Conservation (phyloP, 1,140 invertebrate species). For the Dendroctonus ponderosae region DNA sequence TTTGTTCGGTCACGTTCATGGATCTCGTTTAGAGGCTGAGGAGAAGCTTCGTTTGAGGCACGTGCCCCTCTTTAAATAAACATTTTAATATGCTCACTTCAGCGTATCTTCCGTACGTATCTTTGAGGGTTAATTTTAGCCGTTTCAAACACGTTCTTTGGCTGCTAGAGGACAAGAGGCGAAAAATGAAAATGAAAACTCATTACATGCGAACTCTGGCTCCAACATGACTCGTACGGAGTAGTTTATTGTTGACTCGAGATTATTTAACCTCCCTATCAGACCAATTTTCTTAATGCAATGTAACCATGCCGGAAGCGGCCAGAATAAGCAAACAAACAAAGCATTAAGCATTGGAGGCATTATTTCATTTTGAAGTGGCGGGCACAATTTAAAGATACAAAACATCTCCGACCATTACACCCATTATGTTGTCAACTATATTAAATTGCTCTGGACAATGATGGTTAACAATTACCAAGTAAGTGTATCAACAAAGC, state of each 20-base stretch:
- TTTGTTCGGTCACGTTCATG: slow-evolving; percentile 37
- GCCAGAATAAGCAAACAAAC: slow-evolving; percentile 14
- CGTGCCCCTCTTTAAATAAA: slow-evolving; percentile 36
- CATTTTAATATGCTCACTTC: slow-evolving; percentile 35
- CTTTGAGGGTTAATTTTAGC: slow-evolving; percentile 21
- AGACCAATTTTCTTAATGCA: not conserved
- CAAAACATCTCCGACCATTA: slow-evolving; percentile 24
- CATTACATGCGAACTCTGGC: too few relatives aligned
- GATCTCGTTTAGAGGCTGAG: slow-evolving; percentile 22
- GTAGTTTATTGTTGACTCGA: not conserved
- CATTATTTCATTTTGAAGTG: slow-evolving; percentile 4
- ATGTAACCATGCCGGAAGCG: slow-evolving; percentile 5
- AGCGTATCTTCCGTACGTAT: slow-evolving; percentile 10
- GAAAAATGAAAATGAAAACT: too few relatives aligned
- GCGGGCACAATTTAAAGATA: slow-evolving; percentile 22
- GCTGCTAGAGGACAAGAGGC: not conserved
- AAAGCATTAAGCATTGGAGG: slow-evolving; percentile 5
- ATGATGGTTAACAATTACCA: slow-evolving; percentile 25
- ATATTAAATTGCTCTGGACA: slow-evolving; percentile 29
- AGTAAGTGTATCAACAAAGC: slow-evolving; percentile 27
- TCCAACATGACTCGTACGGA: too few relatives aligned
- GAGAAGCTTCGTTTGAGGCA: slow-evolving; percentile 25
- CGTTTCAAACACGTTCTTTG: not conserved
- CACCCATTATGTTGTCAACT: slow-evolving; percentile 26
- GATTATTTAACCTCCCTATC: not conserved